Percentiles rank a stretch among this genome's conserved stretches.
Conservation (phyloP, 2,113 vertebrate genomes). For the Leptobrachium leishanense region DNA sequence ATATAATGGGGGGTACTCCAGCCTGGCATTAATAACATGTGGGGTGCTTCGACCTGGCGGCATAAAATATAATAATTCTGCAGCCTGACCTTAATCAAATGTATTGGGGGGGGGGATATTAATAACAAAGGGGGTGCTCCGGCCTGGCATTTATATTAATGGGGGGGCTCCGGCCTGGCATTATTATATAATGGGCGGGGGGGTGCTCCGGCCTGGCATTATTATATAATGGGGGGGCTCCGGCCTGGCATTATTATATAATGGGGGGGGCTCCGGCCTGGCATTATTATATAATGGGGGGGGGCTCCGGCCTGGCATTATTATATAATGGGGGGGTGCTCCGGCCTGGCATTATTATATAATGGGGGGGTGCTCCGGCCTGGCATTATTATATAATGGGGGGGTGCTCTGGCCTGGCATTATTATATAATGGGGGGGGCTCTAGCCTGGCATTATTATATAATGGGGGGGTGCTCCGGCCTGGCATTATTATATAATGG, state of each 20-base stretch:
- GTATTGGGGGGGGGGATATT: not conserved
- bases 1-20: not conserved
- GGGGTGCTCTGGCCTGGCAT: too few species aligned
- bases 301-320: too few species aligned
- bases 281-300: not conserved
- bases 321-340: not conserved
- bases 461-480: too few species aligned
- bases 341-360: too few species aligned
- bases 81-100: too few species aligned
- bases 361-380: not conserved
- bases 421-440: not conserved
- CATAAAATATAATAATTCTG: too few species aligned
- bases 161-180: not conserved
- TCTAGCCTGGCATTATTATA: fast-evolving
- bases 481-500: fast-evolving
- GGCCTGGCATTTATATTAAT: too few species aligned
- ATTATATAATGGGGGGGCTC: not conserved
- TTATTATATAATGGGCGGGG: not conserved
- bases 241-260: too few species aligned
- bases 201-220: not conserved
- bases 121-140: not conserved
- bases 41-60: too few species aligned
- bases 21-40: too few species aligned
- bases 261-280: not conserved
- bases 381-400: not conserved